Conservation (phyloP, 2,113 vertebrate genomes). For the Carollia perspicillata region DNA sequence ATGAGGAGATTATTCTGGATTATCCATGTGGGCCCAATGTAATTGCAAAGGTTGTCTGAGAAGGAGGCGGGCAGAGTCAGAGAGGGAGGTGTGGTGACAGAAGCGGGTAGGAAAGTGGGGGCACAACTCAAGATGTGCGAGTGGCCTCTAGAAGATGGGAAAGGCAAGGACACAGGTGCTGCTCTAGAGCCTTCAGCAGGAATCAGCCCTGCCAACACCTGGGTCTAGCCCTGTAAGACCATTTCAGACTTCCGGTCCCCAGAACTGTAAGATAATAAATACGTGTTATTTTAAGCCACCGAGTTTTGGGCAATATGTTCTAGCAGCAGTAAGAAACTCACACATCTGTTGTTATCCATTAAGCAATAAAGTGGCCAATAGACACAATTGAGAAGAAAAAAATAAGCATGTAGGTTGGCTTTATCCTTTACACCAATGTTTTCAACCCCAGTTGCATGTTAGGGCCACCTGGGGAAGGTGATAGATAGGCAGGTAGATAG, state of each 20-base stretch:
- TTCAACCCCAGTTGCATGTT: background rate
- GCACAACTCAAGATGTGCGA: background rate
- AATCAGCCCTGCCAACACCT: background rate
- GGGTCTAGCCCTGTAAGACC: background rate
- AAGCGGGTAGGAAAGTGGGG: background rate
- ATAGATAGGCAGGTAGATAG: background rate
- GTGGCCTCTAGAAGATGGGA: background rate
- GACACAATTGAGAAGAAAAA: background rate
- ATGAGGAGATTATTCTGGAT: background rate
- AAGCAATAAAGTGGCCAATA: background rate
- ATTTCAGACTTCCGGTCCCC: background rate
- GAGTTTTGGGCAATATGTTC: background rate
- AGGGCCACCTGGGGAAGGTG: background rate
- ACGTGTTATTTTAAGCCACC: background rate
- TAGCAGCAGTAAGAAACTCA: background rate
- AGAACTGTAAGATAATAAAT: background rate
- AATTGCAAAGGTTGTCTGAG: background rate
- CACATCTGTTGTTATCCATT: background rate
- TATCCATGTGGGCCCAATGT: background rate
- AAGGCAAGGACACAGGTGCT: background rate
- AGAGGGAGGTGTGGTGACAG: background rate
- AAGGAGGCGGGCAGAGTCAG: background rate
- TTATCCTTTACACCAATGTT: background rate
- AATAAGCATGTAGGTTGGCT: background rate
- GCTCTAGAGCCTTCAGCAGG: background rate